Evolutionary conservation across 1,140 invertebrate species (phyloP), one percentile per base, ranked within the genome.

Genomic region (Potamilus streckersoni): DNA sequence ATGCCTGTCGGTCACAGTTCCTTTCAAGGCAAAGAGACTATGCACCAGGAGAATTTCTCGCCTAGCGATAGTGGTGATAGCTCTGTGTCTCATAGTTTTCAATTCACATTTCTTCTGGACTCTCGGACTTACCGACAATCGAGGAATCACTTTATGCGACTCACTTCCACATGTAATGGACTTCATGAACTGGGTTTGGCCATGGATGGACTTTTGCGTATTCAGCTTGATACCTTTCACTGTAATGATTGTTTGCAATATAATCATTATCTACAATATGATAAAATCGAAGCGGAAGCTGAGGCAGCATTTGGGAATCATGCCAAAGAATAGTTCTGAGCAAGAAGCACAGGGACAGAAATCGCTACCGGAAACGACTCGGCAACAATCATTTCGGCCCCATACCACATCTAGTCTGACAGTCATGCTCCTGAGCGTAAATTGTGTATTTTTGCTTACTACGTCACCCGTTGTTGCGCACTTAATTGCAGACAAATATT

Each of bases 121-220:
- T 0, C 76, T 84, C 2, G 75, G 61, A 13, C 23, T 83, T 4
- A 73, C 77, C 5, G 56, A 69, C 5, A 67, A 71, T 0, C 76
- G 65, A 69, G 75, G 74, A 77, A 58, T 71, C 66, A 49, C 73
- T 57, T 74, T 76, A 31, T 74, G 76, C 58, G 74, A 71, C 60
- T 58, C 66, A 20, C 58, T 66, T 2, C 23, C 65, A 12, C 62
- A 23, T 5, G 59, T 31, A 17, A 66, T 66, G 19, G 15, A 78
- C 16, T 86, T 86, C 57, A 23, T 81, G 8, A 61, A 69, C 56
- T 74, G 74, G 19, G 68, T 84, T 20, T 87, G 84, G 82, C 86
- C 86, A 2, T 89, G 88, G 88, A 80, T 89, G 12, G 88, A 89
- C 66, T 81, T 87, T 19, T 79, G 80, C 66, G 66, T 85, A 19